Conservation (phyloP, 2,888 invertebrate genomes). For the Aelia acuminata region DNA sequence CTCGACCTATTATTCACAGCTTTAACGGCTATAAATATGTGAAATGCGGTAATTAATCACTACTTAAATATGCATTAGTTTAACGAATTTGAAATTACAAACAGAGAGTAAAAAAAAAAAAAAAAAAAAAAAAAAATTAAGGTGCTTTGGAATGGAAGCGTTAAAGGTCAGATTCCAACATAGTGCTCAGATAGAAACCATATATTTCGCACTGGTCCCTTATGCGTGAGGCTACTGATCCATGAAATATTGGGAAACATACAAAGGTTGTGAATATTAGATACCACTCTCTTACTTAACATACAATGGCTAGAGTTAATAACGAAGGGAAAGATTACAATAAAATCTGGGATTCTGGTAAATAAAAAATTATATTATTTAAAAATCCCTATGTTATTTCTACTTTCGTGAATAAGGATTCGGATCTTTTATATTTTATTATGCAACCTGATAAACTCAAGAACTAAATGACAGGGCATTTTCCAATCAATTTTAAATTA, state of each 20-base stretch:
- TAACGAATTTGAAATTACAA: background rate
- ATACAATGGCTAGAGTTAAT: background rate
- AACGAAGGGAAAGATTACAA: background rate
- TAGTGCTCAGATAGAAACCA: slow-evolving; percentile 1
- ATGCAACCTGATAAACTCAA: no score
- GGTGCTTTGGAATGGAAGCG: background rate
- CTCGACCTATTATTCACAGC: no score
- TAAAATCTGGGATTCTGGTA: no score
- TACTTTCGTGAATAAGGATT: no score
- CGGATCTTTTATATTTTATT: no score
- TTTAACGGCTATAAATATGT: no score
- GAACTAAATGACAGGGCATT: no score
- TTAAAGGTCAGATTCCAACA: slow-evolving; percentile 3
- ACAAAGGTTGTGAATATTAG: background rate
- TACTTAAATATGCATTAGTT: background rate
- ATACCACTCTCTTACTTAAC: background rate
- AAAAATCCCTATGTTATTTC: no score
- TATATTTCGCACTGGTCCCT: background rate
- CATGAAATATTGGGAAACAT: slow-evolving; percentile 21
- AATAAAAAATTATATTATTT: no score
- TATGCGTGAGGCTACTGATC: slow-evolving; percentile 4
- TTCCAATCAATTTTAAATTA: no score
- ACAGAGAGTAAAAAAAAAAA: background rate
- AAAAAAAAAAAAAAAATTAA: no score
- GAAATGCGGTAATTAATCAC: background rate